A percentile compares a stretch with the other conserved stretches of the same genome.
Conservation (phyloP, 2,888 invertebrate genomes). For the Automeris io region DNA sequence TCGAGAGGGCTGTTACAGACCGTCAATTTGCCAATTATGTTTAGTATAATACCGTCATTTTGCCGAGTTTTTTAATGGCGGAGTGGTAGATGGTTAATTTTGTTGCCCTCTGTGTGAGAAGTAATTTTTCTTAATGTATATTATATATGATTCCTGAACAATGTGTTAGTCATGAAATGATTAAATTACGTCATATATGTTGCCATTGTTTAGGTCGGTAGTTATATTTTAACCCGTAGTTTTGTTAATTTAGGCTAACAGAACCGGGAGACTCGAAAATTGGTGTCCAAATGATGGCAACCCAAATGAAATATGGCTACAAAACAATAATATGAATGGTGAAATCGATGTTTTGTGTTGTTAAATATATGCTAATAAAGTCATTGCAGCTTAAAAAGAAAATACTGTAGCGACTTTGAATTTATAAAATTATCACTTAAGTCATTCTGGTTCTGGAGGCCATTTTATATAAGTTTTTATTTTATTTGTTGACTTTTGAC, state of each 20-base stretch:
- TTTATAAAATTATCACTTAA: no score
- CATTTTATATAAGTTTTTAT: conserved; percentile 18
- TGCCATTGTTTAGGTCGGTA: conserved; percentile 69
- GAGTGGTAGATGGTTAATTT: not conserved
- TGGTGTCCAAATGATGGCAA: conserved; percentile 4
- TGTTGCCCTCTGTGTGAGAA: conserved; percentile 3
- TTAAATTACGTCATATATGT: conserved; percentile 59
- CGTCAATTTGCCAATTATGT: no score
- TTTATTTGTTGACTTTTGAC: conserved; percentile 8
- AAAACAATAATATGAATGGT: no score
- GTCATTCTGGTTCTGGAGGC: no score
- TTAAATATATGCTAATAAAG: no score
- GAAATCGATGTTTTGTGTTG: no score
- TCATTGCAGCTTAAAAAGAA: no score
- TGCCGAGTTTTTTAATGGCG: not conserved
- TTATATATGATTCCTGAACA: conserved; percentile 46
- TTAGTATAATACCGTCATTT: no score
- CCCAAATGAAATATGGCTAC: no score
- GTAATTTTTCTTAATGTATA: conserved; percentile 24
- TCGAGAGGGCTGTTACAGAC: no score
- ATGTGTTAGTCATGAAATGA: conserved; percentile 58
- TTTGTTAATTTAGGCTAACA: conserved; percentile 41
- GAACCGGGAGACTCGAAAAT: no score
- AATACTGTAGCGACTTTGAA: no score
- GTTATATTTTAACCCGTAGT: conserved; percentile 35